These are phyloP conservation scores for Brenthis daphne DNA, from an alignment of 2,888 invertebrate genomes.

Conservation along the genomic window DNA sequence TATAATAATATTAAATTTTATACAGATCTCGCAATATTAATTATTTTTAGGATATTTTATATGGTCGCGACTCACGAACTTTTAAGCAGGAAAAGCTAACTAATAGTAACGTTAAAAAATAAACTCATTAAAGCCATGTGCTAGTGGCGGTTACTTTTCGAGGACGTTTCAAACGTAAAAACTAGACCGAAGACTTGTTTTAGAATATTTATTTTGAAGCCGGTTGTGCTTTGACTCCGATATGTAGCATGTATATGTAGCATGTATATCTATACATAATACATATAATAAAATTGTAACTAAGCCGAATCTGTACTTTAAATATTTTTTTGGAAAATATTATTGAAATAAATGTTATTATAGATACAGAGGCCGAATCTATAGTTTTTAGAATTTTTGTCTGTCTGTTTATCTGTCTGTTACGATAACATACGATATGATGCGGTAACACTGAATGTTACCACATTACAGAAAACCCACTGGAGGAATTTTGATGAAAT, in stretches of 20 bases:
- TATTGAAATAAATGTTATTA: too few relatives aligned
- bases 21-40: neutral
- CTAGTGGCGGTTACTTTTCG: slow-evolving; percentile 73
- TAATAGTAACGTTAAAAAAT: slow-evolving; percentile 45
- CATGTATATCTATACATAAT: too few relatives aligned
- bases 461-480: too few relatives aligned
- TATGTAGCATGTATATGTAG: neutral
- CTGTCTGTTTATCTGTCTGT: too few relatives aligned
- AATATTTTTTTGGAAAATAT: too few relatives aligned
- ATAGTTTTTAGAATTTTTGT: too few relatives aligned
- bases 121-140: slow-evolving; percentile 60
- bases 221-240: slow-evolving; percentile 22
- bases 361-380: too few relatives aligned
- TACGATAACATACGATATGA: too few relatives aligned
- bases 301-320: too few relatives aligned
- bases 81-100: slow-evolving; percentile 18
- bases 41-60: slow-evolving; percentile 6
- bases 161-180: slow-evolving; percentile 67
- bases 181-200: slow-evolving; percentile 66
- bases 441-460: too few relatives aligned
- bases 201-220: slow-evolving; percentile 43
- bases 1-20: neutral
- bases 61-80: neutral
- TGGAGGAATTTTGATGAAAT: too few relatives aligned
- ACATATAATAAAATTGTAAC: too few relatives aligned